Evolutionary conservation across 2,888 invertebrate species (phyloP).

Genomic region (Ganaspis brasiliensis): DNA sequence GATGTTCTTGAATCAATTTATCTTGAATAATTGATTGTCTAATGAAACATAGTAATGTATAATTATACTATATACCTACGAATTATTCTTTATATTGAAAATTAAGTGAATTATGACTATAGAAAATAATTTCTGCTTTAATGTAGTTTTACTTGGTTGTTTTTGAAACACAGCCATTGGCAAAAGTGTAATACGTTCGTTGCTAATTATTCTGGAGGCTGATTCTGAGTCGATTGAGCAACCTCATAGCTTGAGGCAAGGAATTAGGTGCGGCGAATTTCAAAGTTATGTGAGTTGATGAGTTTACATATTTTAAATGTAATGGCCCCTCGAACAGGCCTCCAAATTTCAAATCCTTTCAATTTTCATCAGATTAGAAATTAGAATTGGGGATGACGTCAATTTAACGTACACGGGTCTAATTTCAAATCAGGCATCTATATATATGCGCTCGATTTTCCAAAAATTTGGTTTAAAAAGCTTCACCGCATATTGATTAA

Average conservation of each 20-base stretch:
- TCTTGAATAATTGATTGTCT: too few relatives aligned
- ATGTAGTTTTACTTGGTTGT: not conserved
- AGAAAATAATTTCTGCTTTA: not conserved
- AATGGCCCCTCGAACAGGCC: constrained; percentile 10
- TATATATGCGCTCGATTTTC: not conserved
- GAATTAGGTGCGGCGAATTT: constrained; percentile 38
- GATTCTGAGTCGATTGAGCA: constrained; percentile 22
- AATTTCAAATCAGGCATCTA: not conserved
- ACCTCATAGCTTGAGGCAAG: constrained; percentile 23
- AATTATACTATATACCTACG: too few relatives aligned
- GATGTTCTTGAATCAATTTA: too few relatives aligned
- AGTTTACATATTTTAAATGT: constrained; percentile 36
- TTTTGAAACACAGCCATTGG: constrained; percentile 6
- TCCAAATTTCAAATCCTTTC: constrained; percentile 10
- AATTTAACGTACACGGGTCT: not conserved
- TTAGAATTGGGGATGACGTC: not conserved
- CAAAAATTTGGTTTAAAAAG: not conserved
- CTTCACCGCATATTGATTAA: too few relatives aligned
- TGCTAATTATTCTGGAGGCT: constrained; percentile 27
- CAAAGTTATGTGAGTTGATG: constrained; percentile 40
- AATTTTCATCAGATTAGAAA: constrained; percentile 17
- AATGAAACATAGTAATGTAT: too few relatives aligned
- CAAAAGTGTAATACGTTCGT: constrained; percentile 27
- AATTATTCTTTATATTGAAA: not conserved
- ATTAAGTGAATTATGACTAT: not conserved